Conservation (phyloP, 2,797 vertebrate species). For the Saguinus oedipus region DNA sequence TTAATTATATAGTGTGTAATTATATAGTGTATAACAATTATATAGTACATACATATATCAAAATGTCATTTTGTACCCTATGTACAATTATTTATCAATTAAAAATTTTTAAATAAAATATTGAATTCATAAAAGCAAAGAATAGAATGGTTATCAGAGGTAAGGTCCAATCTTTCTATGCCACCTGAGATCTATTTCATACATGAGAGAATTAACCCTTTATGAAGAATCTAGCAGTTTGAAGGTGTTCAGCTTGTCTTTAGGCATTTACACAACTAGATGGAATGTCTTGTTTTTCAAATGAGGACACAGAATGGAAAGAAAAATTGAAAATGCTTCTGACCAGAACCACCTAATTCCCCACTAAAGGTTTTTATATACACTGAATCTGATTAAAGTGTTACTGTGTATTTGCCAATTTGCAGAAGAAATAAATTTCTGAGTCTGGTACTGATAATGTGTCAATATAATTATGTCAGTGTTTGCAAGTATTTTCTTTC, state of each 20-base stretch:
- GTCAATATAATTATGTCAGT: not conserved
- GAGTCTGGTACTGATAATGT: not conserved
- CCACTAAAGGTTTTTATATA: not conserved
- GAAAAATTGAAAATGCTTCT: constrained; percentile 13
- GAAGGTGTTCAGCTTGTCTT: constrained; percentile 24
- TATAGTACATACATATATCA: too few species aligned
- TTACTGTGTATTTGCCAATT: not conserved
- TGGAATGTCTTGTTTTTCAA: not conserved
- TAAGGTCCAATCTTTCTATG: not conserved
- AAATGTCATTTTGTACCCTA: too few species aligned
- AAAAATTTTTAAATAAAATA: too few species aligned
- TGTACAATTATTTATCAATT: too few species aligned
- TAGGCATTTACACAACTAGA: not conserved
- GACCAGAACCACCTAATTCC: not conserved
- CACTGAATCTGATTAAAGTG: not conserved
- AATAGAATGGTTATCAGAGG: too few species aligned
- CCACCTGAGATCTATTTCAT: constrained; percentile 20
- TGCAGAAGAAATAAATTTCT: not conserved
- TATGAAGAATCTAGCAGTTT: not conserved
- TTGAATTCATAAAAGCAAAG: too few species aligned
- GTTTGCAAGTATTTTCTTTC: not conserved
- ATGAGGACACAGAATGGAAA: not conserved
- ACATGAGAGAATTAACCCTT: not conserved
- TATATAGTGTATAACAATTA: too few species aligned
- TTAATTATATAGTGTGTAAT: too few species aligned